Evolutionary conservation across 2,113 vertebrate genomes (phyloP).

Genomic region (Phyllostomus discolor): DNA sequence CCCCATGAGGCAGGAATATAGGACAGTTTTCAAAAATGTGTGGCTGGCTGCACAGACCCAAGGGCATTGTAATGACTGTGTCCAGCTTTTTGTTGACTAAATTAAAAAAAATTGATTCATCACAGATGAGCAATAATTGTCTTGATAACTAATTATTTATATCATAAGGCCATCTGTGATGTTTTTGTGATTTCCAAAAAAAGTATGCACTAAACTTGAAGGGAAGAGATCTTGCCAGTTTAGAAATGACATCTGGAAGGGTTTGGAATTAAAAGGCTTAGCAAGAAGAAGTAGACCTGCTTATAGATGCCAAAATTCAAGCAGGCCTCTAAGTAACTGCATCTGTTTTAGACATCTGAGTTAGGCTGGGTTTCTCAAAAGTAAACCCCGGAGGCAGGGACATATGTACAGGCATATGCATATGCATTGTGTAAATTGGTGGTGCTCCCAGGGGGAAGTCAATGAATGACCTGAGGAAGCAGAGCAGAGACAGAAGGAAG

Average conservation of each 20-base stretch:
- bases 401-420: too few relatives aligned
- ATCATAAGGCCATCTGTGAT: slow-evolving; percentile 60
- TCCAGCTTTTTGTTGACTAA: slow-evolving; percentile 44
- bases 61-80: background rate
- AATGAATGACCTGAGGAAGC: background rate
- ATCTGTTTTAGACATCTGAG: background rate
- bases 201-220: slow-evolving; percentile 33
- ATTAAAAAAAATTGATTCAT: slow-evolving; percentile 57
- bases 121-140: slow-evolving; percentile 68
- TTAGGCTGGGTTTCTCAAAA: background rate
- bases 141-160: slow-evolving; percentile 64
- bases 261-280: slow-evolving; percentile 8
- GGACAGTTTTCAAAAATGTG: slow-evolving; percentile 6
- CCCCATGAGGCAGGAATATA: slow-evolving; percentile 6
- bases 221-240: slow-evolving; percentile 15
- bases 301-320: background rate
- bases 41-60: background rate
- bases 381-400: background rate
- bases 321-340: background rate
- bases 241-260: slow-evolving; percentile 58
- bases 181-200: slow-evolving; percentile 52
- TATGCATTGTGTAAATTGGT: background rate
- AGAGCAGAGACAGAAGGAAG: background rate
- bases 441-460: rapidly evolving
- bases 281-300: background rate